Base-by-base conservation (phyloP, 2,888 invertebrate genomes). In the Oconnorella tubifera region DNA sequence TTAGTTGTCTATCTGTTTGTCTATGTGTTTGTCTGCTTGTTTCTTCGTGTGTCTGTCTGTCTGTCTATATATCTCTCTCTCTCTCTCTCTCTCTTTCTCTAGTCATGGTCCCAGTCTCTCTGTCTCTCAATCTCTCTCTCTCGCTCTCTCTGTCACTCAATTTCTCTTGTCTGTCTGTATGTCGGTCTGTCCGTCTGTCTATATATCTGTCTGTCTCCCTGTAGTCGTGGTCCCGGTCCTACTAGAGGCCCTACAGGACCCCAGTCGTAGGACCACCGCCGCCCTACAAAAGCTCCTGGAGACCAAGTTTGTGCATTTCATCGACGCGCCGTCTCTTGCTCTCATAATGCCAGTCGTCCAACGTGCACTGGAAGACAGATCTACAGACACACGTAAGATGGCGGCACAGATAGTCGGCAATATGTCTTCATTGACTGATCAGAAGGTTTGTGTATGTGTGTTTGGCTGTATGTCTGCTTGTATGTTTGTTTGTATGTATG, bases 321-420 rank as follows among this genome's bases (percentile, higher is more conserved):
- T 99, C 76, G 99, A 99, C 83, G 95, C 99, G 1, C 96, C 99
- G 0, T 98, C 98, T 0, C 86, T 99, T 28, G 98, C 99, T 65
- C 86, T 99, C 61, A 97, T 99, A 76, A 99, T 99, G 98, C 99
- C 99, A 0, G 97, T 99, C 2, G 95, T 99, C 32, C 92, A 97
- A 83, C 86, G 99, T 72, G 97, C 98, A 10, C 98, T 99, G 84
- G 90, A 94, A 84, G 98, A 98, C 84, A 87, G 99, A 69, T 93
- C 94, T 59, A 97, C 98, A 0, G 98, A 99, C 84, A 98, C 96
- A 0, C 87, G 99, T 75, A 95, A 98, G 85, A 97, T 98, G 95
- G 95, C 99, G 1, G 96, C 97, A 2, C 97, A 99, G 85, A 98
- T 99, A 80, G 97, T 99, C 75, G 97, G 98, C 65, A 99, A 98